These are phyloP conservation scores for Cloeon dipterum DNA, from an alignment of 2,888 invertebrate species.

Conservation along the genomic window DNA sequence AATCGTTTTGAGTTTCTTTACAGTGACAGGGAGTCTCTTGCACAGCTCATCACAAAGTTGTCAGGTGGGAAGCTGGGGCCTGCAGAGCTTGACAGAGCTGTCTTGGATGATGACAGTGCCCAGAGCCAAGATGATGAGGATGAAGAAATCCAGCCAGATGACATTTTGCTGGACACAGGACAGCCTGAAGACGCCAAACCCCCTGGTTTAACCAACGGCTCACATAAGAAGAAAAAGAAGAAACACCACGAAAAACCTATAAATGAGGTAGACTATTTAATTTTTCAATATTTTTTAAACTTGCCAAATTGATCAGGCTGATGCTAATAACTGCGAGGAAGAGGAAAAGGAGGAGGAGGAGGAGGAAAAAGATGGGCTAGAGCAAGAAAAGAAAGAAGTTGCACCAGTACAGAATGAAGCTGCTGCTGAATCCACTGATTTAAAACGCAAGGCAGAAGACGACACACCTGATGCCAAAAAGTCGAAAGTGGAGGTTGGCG, in stretches of 20 bases:
- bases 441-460: background rate
- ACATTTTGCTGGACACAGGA: constrained; percentile 4
- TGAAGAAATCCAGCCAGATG: constrained; percentile 26
- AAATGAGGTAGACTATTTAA: constrained; percentile 6
- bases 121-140: constrained; percentile 18
- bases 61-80: background rate
- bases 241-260: constrained; percentile 11
- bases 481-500: constrained; percentile 22
- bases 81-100: constrained; percentile 9
- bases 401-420: no score
- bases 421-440: background rate
- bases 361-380: constrained; percentile 11
- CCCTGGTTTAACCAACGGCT: constrained; percentile 2
- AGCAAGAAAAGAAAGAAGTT: constrained; percentile 16
- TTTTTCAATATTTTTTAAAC: background rate
- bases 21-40: constrained; percentile 4
- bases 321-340: background rate
- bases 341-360: constrained; percentile 6
- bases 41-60: constrained; percentile 1
- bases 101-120: constrained; percentile 10
- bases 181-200: constrained; percentile 1
- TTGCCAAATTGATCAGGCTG: background rate
- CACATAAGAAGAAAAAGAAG: constrained; percentile 6
- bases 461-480: background rate
- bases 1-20: constrained; percentile 1